Evolutionary conservation across 2,797 vertebrate species (phyloP), one percentile per base, ranked within the genome.

Genomic region (Eleutherodactylus coqui): DNA sequence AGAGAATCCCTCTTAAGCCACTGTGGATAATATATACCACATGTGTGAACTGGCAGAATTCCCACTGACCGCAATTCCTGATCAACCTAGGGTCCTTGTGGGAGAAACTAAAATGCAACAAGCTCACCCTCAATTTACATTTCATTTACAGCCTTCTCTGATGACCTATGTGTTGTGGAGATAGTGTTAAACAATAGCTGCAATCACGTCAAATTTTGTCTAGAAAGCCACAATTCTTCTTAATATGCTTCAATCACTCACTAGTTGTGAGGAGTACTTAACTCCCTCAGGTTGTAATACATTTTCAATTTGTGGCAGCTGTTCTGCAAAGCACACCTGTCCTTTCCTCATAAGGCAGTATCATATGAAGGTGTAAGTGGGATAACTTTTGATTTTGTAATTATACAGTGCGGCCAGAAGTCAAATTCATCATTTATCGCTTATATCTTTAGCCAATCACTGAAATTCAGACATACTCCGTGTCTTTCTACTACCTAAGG

Each of bases 11-110:
- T 91, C 91, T 90, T 88, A 90, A 91, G 87, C 93, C 94, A 92
- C 93, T 76, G 90, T 90, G 91, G 86, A 91, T 96, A 95, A 96
- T 95, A n/a, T 88, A 91, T 94, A 90, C 95, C 95, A 96, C 92
- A 95, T 95, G 95, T 91, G 77, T 84, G 64, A 21, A 89, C 88
- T 92, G 93, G 93, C 91, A 45, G 17, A n/a, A n/a, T 2, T 72
- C 89, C 89, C 84, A 8, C 83, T 67, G 6, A 89, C 86, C 14
- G 69, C 82, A 81, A 80, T 67, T 45, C 69, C 69, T 72, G 34
- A 84, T 79, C 55, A 79, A 69, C 80, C 51, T 41, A 64, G 27
- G 53, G 47, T 36, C 53, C 24, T 78, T 51, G 19, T 62, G 43
- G 34, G 67, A 75, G 55, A 67, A 14, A 84, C 75, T 79, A 70